These are phyloP conservation scores for Andrena minutula DNA, from an alignment of 2,888 invertebrate species.

Conservation along the genomic window DNA sequence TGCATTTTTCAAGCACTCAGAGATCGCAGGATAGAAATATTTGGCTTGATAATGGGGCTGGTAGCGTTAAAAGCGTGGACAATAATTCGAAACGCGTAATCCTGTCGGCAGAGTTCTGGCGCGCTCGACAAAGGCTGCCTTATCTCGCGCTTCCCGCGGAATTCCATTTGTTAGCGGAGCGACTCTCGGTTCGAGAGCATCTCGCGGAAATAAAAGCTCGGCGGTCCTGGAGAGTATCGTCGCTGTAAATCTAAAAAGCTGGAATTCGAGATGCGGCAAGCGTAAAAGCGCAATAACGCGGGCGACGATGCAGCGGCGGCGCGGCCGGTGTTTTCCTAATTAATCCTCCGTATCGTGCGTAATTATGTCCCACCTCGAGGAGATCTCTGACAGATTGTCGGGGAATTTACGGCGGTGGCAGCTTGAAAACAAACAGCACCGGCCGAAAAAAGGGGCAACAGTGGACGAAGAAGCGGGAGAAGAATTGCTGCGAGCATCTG, in stretches of 20 bases:
- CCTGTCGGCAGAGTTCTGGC: neutral
- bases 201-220: slow-evolving; percentile 28
- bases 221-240: slow-evolving; percentile 6
- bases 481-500: slow-evolving; percentile 48
- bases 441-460: neutral
- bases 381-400: slow-evolving; percentile 37
- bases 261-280: neutral
- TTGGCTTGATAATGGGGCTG: too few relatives aligned
- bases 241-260: slow-evolving; percentile 35
- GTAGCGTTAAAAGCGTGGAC: slow-evolving; percentile 5
- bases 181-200: neutral
- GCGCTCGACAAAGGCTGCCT: neutral
- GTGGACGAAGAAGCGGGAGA: neutral
- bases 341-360: slow-evolving; percentile 47
- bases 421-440: slow-evolving; percentile 6
- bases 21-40: neutral
- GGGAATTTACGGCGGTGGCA: slow-evolving; percentile 24
- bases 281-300: slow-evolving; percentile 23
- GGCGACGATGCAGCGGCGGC: neutral
- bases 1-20: neutral
- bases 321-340: slow-evolving; percentile 9
- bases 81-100: slow-evolving; percentile 12
- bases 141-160: slow-evolving; percentile 13
- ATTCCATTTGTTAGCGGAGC: slow-evolving; percentile 43
- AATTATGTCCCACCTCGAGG: slow-evolving; percentile 38